These are phyloP conservation scores for Elysia chlorotica DNA, from an alignment of 1,140 invertebrate species.

Conservation along the genomic window DNA sequence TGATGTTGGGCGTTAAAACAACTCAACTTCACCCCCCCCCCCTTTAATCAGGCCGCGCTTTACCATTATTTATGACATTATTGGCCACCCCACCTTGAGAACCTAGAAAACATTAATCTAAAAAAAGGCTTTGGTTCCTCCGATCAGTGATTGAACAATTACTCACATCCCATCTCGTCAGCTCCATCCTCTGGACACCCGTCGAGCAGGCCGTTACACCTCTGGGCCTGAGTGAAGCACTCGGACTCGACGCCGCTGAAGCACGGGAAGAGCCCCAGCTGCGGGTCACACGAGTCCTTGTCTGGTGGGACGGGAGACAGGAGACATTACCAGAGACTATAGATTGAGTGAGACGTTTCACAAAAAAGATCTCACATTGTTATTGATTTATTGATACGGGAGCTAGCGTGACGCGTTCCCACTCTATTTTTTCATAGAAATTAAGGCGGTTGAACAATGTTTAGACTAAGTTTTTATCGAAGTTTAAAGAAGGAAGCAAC, in stretches of 20 bases:
- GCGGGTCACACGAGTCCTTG: constrained; percentile 73
- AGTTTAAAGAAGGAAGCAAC: too few species aligned
- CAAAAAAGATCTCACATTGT: too few species aligned
- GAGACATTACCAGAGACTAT: background rate
- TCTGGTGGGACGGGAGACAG: constrained; percentile 5
- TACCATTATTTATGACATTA: background rate
- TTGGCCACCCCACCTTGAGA: background rate
- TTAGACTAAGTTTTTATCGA: background rate
- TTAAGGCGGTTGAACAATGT: too few species aligned
- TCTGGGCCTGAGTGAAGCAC: constrained; percentile 78
- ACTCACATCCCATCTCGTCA: constrained; percentile 83
- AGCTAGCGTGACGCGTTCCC: too few species aligned
- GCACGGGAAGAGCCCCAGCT: constrained; percentile 77
- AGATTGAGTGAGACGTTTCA: background rate
- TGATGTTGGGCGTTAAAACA: background rate
- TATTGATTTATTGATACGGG: too few species aligned
- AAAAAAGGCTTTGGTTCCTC: background rate
- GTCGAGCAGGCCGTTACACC: constrained; percentile 76
- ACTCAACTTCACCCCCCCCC: too few species aligned
- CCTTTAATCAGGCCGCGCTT: too few species aligned
- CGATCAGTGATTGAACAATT: background rate
- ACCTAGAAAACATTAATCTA: background rate
- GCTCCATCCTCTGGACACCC: constrained; percentile 81
- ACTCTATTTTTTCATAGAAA: too few species aligned
- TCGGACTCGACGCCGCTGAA: constrained; percentile 68